Conservation (phyloP, 2,888 invertebrate species). For the Pammene aurita region DNA sequence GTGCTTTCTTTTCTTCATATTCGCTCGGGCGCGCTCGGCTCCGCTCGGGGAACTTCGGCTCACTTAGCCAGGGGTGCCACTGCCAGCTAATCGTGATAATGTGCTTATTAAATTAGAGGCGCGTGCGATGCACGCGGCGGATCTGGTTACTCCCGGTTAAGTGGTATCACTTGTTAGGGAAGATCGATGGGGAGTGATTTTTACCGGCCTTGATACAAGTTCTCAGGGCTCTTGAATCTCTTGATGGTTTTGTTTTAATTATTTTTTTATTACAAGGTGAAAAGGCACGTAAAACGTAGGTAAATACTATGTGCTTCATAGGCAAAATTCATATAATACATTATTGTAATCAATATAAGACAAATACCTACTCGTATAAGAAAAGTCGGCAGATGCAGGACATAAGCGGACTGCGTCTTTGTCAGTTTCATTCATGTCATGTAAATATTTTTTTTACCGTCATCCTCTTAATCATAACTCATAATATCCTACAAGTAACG, state of each 20-base stretch:
- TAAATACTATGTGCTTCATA: too few species aligned
- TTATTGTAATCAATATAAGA: too few species aligned
- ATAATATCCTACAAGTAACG: too few species aligned
- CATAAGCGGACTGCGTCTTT: too few species aligned
- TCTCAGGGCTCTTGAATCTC: conserved; percentile 8
- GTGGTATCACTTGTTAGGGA: conserved; percentile 61
- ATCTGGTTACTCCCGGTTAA: conserved; percentile 60
- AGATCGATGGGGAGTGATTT: conserved; percentile 42
- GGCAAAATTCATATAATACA: too few species aligned
- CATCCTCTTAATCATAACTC: too few species aligned
- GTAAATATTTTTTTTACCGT: too few species aligned
- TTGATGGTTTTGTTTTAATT: not conserved
- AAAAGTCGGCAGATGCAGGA: too few species aligned
- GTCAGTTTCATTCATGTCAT: too few species aligned
- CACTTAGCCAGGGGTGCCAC: conserved; percentile 57
- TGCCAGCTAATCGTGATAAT: conserved; percentile 80
- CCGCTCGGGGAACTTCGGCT: conserved; percentile 41
- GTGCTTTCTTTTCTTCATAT: conserved; percentile 42
- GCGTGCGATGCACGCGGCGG: conserved; percentile 74
- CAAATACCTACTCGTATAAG: too few species aligned
- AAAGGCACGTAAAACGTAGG: too few species aligned
- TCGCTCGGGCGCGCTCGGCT: conserved; percentile 50
- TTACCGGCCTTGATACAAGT: conserved; percentile 37
- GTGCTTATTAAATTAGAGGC: conserved; percentile 83
- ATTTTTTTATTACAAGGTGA: not conserved